A percentile compares a stretch with the other conserved stretches of the same genome.
Conservation (phyloP, 2,113 vertebrate genomes). For the Pelvicachromis taeniatus region DNA sequence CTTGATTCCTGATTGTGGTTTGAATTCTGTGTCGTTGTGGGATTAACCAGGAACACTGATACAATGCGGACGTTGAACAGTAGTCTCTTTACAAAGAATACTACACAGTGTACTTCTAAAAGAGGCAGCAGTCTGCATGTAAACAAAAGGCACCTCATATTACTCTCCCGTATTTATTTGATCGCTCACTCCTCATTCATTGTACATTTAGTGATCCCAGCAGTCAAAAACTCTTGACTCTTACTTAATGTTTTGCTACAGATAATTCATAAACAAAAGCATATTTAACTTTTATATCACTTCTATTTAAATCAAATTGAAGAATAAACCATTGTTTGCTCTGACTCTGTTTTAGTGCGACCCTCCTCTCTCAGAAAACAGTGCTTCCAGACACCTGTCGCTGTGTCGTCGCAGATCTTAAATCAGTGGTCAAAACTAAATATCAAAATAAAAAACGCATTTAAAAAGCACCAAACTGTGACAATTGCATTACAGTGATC, state of each 20-base stretch:
- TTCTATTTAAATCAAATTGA: background rate
- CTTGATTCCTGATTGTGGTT: background rate
- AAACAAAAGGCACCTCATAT: background rate
- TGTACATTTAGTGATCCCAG: background rate
- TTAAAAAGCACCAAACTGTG: background rate
- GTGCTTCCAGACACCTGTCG: background rate
- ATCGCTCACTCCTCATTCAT: background rate
- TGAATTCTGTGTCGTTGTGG: background rate
- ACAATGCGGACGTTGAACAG: background rate
- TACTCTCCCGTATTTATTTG: background rate
- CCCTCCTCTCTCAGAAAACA: background rate
- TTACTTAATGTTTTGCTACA: background rate
- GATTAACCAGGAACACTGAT: background rate
- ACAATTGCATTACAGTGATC: background rate
- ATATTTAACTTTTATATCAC: background rate
- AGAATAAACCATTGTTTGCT: background rate
- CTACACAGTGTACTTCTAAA: background rate
- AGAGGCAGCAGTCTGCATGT: background rate
- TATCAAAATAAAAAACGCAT: accelerated
- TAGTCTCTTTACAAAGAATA: background rate
- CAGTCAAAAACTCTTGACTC: background rate
- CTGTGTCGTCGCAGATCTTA: background rate
- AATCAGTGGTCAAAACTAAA: background rate
- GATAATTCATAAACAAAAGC: background rate
- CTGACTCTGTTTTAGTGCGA: background rate